Percentiles rank a stretch among this genome's conserved stretches.
phyloP scores from a whole-genome alignment of 2,888 invertebrate genomes.

The Cataglyphis altisquamis region DNA sequence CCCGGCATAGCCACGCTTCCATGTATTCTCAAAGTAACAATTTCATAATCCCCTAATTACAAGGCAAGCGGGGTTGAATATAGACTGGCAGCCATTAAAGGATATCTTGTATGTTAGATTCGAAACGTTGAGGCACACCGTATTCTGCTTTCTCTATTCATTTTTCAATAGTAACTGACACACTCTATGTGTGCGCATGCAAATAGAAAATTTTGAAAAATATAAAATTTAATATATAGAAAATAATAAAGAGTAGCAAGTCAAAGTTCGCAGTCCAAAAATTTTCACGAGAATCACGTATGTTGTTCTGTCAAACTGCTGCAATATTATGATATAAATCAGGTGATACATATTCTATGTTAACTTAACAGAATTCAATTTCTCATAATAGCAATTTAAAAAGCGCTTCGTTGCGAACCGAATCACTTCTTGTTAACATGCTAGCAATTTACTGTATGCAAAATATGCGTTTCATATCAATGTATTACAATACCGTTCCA shows the following conservation, averaged over 20 bases:
- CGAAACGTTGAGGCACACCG: constrained; percentile 3
- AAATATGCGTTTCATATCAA: background rate
- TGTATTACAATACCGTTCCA: background rate
- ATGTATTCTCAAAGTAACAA: constrained; percentile 54
- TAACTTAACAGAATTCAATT: background rate
- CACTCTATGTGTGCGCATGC: background rate
- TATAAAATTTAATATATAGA: background rate
- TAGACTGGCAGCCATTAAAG: constrained; percentile 46
- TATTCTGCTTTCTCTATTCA: background rate
- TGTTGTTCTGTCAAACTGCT: background rate
- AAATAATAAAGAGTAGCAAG: background rate
- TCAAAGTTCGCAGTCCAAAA: background rate
- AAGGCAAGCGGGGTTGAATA: constrained; percentile 48
- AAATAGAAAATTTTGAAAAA: background rate
- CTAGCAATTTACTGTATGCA: background rate
- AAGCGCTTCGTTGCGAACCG: background rate
- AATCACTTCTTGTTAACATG: background rate
- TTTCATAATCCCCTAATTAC: constrained; percentile 64
- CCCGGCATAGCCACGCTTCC: constrained; percentile 47
- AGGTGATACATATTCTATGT: background rate
- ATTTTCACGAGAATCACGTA: background rate
- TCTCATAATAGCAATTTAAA: background rate
- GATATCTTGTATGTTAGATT: constrained; percentile 34
- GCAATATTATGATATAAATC: background rate
- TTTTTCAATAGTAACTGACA: background rate